Conservation (phyloP, 2,888 invertebrate genomes). For the Tanytarsus gracilentus region DNA sequence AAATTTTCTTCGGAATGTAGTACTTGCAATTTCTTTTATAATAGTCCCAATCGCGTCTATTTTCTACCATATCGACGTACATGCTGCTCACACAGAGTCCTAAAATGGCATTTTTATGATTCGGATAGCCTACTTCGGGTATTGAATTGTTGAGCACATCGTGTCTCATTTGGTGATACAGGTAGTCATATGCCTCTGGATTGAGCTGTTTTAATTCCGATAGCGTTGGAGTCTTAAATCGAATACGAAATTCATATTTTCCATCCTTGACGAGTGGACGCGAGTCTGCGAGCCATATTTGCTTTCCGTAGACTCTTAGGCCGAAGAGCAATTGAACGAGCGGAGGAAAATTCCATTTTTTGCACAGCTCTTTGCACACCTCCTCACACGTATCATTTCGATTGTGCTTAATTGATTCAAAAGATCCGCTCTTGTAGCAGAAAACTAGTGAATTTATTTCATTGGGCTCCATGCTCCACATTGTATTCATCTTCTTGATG, state of each 20-base stretch:
- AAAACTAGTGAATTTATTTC: constrained; percentile 33
- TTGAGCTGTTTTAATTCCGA: constrained; percentile 47
- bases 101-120: not conserved
- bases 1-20: constrained; percentile 39
- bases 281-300: constrained; percentile 62
- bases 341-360: constrained; percentile 63
- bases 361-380: constrained; percentile 60
- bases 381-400: constrained; percentile 52
- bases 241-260: constrained; percentile 65
- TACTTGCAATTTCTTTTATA: not conserved
- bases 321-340: constrained; percentile 70
- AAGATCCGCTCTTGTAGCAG: constrained; percentile 35
- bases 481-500: too few species aligned
- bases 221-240: constrained; percentile 53
- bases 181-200: constrained; percentile 69
- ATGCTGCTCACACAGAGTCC: constrained; percentile 48
- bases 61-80: constrained; percentile 42
- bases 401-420: constrained; percentile 34
- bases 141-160: constrained; percentile 75
- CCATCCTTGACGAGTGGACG: constrained; percentile 46
- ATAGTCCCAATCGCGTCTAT: constrained; percentile 45
- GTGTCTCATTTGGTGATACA: constrained; percentile 72
- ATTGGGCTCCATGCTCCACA: constrained; percentile 5
- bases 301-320: constrained; percentile 54
- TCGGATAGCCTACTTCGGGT: constrained; percentile 56